Evolutionary conservation across 2,888 invertebrate genomes (phyloP).

Genomic region (Hecatera dysodea): DNA sequence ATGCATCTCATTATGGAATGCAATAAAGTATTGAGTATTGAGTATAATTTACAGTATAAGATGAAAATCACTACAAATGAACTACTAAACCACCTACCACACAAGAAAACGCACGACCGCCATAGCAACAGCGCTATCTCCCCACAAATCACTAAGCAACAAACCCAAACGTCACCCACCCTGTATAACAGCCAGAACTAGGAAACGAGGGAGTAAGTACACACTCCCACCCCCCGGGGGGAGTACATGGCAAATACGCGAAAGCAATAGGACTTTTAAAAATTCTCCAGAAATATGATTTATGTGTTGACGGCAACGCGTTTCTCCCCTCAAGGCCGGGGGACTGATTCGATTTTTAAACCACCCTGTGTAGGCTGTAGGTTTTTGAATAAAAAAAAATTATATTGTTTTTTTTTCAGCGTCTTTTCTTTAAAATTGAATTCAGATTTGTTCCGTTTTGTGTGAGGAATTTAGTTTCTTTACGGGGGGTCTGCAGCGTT

Average conservation of each 20-base stretch:
- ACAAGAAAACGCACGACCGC: not conserved
- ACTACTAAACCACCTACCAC: not conserved
- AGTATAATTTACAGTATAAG: too few relatives aligned
- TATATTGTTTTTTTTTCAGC: conserved; percentile 75
- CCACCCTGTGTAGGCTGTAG: conserved; percentile 81
- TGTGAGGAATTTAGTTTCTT: conserved; percentile 17
- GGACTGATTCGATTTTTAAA: conserved; percentile 91
- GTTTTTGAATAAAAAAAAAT: conserved; percentile 74
- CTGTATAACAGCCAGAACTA: conserved; percentile 85
- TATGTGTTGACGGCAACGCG: conserved; percentile 90
- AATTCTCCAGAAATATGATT: conserved; percentile 91
- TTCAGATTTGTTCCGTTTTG: conserved; percentile 57
- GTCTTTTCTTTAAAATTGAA: conserved; percentile 65
- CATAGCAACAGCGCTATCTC: conserved; percentile 46
- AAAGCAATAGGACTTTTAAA: conserved; percentile 91
- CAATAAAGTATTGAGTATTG: too few relatives aligned
- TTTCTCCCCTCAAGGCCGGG: conserved; percentile 88
- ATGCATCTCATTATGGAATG: too few relatives aligned
- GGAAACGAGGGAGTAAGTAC: conserved; percentile 91
- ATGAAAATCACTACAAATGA: too few relatives aligned
- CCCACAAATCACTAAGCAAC: conserved; percentile 67
- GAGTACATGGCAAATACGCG: conserved; percentile 91
- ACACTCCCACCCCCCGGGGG: conserved; percentile 85
- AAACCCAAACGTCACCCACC: conserved; percentile 67
- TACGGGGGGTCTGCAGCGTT: not conserved